phyloP scores from a whole-genome alignment of 2,797 vertebrate species.

The Schizopygopsis pylzovi region DNA sequence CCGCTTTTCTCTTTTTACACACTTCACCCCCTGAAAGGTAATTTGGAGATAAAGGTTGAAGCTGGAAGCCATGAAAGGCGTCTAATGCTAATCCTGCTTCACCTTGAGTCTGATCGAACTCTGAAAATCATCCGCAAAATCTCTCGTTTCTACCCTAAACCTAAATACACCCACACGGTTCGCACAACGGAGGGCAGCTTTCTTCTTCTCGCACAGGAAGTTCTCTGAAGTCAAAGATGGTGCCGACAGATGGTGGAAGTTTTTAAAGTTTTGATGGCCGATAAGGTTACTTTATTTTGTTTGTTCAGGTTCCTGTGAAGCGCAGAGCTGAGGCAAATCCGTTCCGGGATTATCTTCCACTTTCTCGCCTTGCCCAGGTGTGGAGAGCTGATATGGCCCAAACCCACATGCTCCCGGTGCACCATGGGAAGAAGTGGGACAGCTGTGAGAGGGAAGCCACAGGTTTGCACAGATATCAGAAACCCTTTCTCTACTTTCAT shows the following conservation, averaged over 20 bases:
- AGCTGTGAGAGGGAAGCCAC: slow-evolving; percentile 5
- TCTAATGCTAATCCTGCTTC: slow-evolving; percentile 69
- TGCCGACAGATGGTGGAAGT: not conserved
- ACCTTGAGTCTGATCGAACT: slow-evolving; percentile 65
- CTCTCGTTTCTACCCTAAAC: slow-evolving; percentile 24
- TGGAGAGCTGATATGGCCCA: slow-evolving; percentile 66
- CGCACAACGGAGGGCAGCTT: not conserved
- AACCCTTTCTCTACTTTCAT: slow-evolving; percentile 5
- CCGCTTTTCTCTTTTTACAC: slow-evolving; percentile 50
- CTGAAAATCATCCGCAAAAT: slow-evolving; percentile 30
- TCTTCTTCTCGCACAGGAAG: slow-evolving; percentile 21
- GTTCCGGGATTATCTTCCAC: slow-evolving; percentile 64
- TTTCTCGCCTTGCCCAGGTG: slow-evolving; percentile 72
- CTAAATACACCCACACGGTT: slow-evolving; percentile 5
- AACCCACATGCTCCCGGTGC: slow-evolving; percentile 47
- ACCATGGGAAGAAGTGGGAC: slow-evolving; percentile 9
- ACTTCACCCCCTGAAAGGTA: slow-evolving; percentile 60
- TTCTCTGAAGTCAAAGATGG: slow-evolving; percentile 18
- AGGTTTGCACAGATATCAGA: slow-evolving; percentile 17
- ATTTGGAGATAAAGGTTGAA: slow-evolving; percentile 70
- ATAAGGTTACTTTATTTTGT: slow-evolving; percentile 50
- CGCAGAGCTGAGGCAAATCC: slow-evolving; percentile 68
- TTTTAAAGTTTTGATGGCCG: slow-evolving; percentile 37
- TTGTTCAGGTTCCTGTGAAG: slow-evolving; percentile 53
- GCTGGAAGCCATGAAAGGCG: slow-evolving; percentile 57